Conservation (phyloP, 2,113 vertebrate genomes). For the Neoarius graeffei region DNA sequence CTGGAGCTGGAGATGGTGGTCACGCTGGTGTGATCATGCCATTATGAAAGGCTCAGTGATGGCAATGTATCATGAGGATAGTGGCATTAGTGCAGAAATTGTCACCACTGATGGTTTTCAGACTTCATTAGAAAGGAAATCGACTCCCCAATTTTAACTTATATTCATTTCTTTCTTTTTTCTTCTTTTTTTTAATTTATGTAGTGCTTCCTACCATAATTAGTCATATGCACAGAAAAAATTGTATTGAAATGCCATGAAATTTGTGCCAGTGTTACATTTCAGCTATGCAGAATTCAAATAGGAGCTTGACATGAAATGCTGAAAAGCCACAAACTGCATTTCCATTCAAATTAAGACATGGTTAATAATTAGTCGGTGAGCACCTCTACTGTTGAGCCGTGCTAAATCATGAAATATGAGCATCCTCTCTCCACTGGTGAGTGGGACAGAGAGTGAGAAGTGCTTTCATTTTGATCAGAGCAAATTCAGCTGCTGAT, state of each 20-base stretch:
- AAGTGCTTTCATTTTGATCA: conserved; percentile 52
- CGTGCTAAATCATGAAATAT: neutral
- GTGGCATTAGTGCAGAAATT: conserved; percentile 12
- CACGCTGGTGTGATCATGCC: conserved; percentile 53
- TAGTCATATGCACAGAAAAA: neutral
- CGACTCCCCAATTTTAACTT: conserved; percentile 4
- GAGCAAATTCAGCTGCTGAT: conserved; percentile 72
- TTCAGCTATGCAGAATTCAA: neutral
- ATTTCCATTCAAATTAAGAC: conserved; percentile 2
- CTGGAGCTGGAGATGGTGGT: conserved; percentile 54
- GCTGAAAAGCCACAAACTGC: neutral
- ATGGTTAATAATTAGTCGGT: neutral
- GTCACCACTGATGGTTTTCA: conserved; percentile 5
- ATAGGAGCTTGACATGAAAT: neutral
- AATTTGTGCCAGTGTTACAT: neutral
- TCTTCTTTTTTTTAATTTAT: neutral
- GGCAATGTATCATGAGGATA: conserved; percentile 45
- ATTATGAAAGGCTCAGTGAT: conserved; percentile 48
- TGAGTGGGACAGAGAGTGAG: conserved; percentile 14
- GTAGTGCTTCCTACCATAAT: conserved; percentile 1
- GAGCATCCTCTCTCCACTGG: conserved; percentile 13
- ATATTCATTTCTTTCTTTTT: neutral
- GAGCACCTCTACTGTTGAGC: neutral
- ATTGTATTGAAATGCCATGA: neutral
- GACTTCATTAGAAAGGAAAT: conserved; percentile 27